Percentiles rank a stretch among this genome's conserved stretches.
phyloP scores from a whole-genome alignment of 1,140 invertebrate species.

The Elymnias hypermnestra region DNA sequence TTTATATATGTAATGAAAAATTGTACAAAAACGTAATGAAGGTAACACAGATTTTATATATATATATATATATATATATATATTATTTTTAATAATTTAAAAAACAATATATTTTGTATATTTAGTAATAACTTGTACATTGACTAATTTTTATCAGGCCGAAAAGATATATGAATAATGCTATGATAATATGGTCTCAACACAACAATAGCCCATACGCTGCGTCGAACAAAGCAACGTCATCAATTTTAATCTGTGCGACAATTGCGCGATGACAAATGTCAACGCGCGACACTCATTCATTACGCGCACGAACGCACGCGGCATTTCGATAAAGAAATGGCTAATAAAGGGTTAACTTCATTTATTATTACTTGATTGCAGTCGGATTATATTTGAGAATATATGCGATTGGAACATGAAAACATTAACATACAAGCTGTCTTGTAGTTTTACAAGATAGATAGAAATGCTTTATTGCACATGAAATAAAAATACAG shows the following conservation, averaged over 20 bases:
- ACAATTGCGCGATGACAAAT: constrained; percentile 75
- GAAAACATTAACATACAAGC: no score
- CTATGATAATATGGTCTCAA: constrained; percentile 40
- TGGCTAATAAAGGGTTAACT: constrained; percentile 71
- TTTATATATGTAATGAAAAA: no score
- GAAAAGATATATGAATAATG: constrained; percentile 13
- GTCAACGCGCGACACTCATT: constrained; percentile 68
- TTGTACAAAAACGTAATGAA: no score
- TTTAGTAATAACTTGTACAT: no score
- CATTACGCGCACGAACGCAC: constrained; percentile 62
- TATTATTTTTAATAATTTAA: no score
- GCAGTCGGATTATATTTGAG: constrained; percentile 40
- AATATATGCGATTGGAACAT: constrained; percentile 16
- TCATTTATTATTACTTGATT: constrained; percentile 53
- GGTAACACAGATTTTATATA: no score
- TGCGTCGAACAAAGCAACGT: constrained; percentile 61
- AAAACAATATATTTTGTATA: no score
- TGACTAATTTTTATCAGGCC: constrained; percentile 21
- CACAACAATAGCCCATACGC: constrained; percentile 52
- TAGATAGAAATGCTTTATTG: no score
- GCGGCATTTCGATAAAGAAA: constrained; percentile 50
- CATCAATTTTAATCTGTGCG: constrained; percentile 74
- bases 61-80: no score
- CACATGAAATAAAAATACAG: no score
- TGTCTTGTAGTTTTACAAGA: no score